A percentile compares a stretch with the other conserved stretches of the same genome.
These are phyloP conservation scores for Hydroisotoma schaefferi DNA, from an alignment of 2,888 invertebrate species.

Conservation along the genomic window DNA sequence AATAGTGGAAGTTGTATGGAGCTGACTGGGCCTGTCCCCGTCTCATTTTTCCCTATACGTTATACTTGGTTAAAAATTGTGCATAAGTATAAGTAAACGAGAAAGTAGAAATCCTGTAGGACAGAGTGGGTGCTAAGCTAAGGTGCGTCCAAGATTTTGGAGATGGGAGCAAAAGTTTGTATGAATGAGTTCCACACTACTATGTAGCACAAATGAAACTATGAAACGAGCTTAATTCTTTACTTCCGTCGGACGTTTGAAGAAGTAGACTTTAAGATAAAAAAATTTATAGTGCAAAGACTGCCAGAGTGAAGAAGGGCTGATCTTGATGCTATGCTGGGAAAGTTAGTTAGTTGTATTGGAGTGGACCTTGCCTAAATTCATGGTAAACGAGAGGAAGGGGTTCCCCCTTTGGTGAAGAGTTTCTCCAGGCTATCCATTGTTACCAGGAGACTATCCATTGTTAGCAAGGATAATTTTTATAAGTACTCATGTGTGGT, in stretches of 20 bases:
- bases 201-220: slow-evolving; percentile 11
- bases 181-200: not conserved
- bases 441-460: not conserved
- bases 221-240: slow-evolving; percentile 35
- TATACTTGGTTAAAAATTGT: no score
- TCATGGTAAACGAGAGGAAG: slow-evolving; percentile 5
- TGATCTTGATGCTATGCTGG: not conserved
- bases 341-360: no score
- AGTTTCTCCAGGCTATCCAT: slow-evolving; percentile 4
- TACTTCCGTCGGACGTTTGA: slow-evolving; percentile 45
- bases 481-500: not conserved
- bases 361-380: no score
- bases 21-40: no score
- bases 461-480: not conserved
- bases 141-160: no score
- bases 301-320: not conserved
- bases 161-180: no score
- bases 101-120: no score
- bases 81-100: no score
- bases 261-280: no score
- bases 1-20: no score
- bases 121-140: no score
- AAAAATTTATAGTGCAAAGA: slow-evolving; percentile 10
- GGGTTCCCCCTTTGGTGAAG: slow-evolving; percentile 12
- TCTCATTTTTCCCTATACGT: no score